Evolutionary conservation across 2,888 invertebrate species (phyloP), one percentile per base, ranked within the genome.

Genomic region (Syrphus vitripennis): DNA sequence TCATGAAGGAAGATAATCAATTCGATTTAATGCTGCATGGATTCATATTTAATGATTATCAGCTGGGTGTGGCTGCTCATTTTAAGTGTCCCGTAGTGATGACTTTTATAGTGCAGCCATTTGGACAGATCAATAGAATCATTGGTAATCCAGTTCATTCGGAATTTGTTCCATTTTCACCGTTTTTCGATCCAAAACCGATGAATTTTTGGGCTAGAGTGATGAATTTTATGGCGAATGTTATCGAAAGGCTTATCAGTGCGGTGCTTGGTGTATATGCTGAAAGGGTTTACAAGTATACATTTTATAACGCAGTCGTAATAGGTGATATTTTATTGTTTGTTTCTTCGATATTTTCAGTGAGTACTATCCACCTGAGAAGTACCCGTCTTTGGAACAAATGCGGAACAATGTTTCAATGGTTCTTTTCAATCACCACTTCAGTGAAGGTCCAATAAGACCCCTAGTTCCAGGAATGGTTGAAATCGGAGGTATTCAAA

Each of bases 21-120:
- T 90, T 89, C 37, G 90, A 90, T 83, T 81, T 90, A 5, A 84
- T 90, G 45, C 29, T 90, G 5, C 70, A 87, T 14, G 90, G 89
- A 12, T 89, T 88, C 76, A 57, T 88, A 2, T 77, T 88, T 9
- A 87, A 83, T 65, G 89, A 90, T 6, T 88, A 87, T 26, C 80
- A 88, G 24, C 69, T 90, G 24, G 90, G 90, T 3, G 26, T 90
- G 26, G 89, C 89, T 0, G 88, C 88, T 0, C 90, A 90, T 77
- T 90, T 89, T 48, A 88, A 90, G 24, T 89, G 89, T 42, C 90
- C 90, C 3, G 63, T 88, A 0, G 88, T 89, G 3, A 26, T 90
- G 4, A 61, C 88, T 10, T 89, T 88, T 81, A 76, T 88, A 7
- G 74, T 87, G 31, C 77, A 88, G n/a, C 72, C 88, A 2, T 45